Base-by-base conservation (phyloP, 2,797 vertebrate species). In the Sebastes taczanowskii region DNA sequence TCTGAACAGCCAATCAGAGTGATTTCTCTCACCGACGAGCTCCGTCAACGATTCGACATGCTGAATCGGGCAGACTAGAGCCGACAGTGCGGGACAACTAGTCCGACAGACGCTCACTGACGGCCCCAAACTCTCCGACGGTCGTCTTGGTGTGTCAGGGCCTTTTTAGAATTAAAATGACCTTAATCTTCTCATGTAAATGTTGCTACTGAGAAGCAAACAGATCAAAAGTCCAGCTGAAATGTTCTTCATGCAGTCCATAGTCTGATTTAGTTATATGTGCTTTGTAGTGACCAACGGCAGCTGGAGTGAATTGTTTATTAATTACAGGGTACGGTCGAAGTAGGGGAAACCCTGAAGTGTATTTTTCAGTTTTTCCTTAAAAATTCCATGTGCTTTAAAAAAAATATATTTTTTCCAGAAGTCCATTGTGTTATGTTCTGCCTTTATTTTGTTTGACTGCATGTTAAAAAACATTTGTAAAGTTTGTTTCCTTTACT, bases 321-420 rank as follows among this genome's bases (percentile, higher is more conserved):
- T 53, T 25, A 49, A n/a, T 34, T 11, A 23, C 77, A 77, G 59
- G 58, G 35, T 80, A 30, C 11, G 13, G 70, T 76, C 77, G 56
- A 38, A 81, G 35, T 34, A 60, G 76, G 11, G 25, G 56, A 83
- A 67, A 72, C 5, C 23, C 10, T 10, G 4, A 14, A 49, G 27
- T 59, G 3, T 52, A 13, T 53, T 74, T 69, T 68, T 35, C 4
- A 25, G 11, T 71, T 80, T 76, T 76, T n/a, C 22, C 23, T 46
- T 68, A 11, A 68, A 67, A 71, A 46, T 16, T 2, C 18, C 59
- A 13, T 71, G 49, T 0, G 11, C 30, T 38, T 70, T 42, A 66
- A 32, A 42, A 13, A n/a, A 14, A 46, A 35, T 4, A 5, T 53
- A 53, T 13, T 42, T 14, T 22, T 49, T 7, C 27, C 34, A 64